Evolutionary conservation across 2,888 invertebrate genomes (phyloP).

Genomic region (Labia minor): DNA sequence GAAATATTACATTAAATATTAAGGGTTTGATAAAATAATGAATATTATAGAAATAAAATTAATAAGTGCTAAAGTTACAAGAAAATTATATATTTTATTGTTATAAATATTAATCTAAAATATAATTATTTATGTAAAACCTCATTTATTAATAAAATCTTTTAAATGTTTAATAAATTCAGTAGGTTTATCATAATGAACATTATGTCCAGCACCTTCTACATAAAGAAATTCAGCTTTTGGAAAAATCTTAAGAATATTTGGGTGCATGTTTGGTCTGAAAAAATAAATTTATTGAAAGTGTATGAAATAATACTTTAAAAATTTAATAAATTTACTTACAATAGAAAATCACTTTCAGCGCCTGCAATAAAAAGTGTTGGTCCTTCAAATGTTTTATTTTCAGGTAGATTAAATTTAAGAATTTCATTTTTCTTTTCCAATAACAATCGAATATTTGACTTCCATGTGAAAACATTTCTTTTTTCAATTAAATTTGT

Average conservation of each 20-base stretch:
- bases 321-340: slow-evolving; percentile 31
- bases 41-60: too few species aligned
- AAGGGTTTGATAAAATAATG: too few species aligned
- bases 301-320: slow-evolving; percentile 23
- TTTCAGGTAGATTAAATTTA: slow-evolving; percentile 45
- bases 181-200: slow-evolving; percentile 81
- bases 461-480: slow-evolving; percentile 60
- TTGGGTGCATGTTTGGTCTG: slow-evolving; percentile 45
- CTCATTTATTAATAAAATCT: background rate
- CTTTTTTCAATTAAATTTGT: slow-evolving; percentile 68
- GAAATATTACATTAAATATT: too few species aligned
- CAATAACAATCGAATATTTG: slow-evolving; percentile 64
- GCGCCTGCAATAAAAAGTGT: slow-evolving; percentile 75
- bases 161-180: slow-evolving; percentile 47
- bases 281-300: slow-evolving; percentile 32
- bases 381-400: slow-evolving; percentile 43
- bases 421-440: slow-evolving; percentile 55
- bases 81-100: too few species aligned
- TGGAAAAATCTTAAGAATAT: slow-evolving; percentile 62
- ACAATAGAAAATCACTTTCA: slow-evolving; percentile 72
- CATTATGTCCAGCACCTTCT: slow-evolving; percentile 81
- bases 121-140: too few species aligned
- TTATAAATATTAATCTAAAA: too few species aligned
- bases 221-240: slow-evolving; percentile 56
- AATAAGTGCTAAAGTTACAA: too few species aligned